These are phyloP conservation scores for Trachelus stipa DNA, from an alignment of 2,888 invertebrate species.

Conservation along the genomic window DNA sequence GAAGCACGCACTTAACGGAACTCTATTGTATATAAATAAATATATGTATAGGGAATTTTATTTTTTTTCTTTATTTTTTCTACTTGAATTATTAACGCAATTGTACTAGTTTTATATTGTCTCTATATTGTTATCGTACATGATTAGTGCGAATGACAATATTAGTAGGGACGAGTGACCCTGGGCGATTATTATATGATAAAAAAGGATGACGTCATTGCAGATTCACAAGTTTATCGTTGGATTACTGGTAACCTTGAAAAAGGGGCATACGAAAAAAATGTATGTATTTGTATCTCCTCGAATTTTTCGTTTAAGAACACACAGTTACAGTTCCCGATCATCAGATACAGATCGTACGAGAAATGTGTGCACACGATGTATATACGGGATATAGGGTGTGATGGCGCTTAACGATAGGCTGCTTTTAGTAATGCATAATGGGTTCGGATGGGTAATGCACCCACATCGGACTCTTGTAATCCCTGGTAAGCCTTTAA, in stretches of 20 bases:
- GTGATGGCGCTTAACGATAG: neutral
- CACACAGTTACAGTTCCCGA: neutral
- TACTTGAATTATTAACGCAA: too few relatives aligned
- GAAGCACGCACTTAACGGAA: too few relatives aligned
- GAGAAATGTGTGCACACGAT: neutral
- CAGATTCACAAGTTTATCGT: neutral
- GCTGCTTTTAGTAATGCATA: conserved; percentile 2
- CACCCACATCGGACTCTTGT: neutral
- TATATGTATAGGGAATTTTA: too few relatives aligned
- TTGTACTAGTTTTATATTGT: too few relatives aligned
- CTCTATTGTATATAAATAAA: too few relatives aligned
- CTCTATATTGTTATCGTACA: too few relatives aligned
- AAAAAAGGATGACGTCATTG: neutral
- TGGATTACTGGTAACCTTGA: neutral
- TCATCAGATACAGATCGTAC: neutral
- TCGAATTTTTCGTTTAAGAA: neutral
- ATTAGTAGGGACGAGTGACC: too few relatives aligned
- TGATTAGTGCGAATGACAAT: too few relatives aligned
- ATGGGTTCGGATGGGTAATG: conserved; percentile 12
- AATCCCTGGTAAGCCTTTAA: conserved; percentile 58
- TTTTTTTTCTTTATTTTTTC: too few relatives aligned
- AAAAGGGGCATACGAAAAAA: neutral
- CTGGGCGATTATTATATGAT: too few relatives aligned
- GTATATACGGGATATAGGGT: neutral
- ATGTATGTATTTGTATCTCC: neutral